Evolutionary conservation across 1,140 invertebrate genomes (phyloP).

Genomic region (Drosophila lini): DNA sequence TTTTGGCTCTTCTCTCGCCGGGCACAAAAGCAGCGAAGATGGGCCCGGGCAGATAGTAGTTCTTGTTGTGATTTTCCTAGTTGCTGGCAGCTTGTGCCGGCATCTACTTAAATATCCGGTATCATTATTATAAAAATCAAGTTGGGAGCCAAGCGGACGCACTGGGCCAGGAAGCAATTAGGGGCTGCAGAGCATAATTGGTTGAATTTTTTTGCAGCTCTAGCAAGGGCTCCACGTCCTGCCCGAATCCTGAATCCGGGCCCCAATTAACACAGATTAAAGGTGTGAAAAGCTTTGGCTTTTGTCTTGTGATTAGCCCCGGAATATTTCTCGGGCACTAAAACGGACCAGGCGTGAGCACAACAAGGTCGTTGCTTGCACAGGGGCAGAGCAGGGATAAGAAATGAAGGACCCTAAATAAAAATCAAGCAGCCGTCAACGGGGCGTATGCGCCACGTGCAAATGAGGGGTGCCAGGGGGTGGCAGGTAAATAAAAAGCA

Average conservation of each 20-base stretch:
- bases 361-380: slow-evolving; percentile 23
- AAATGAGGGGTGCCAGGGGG: slow-evolving; percentile 52
- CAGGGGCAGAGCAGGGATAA: not conserved
- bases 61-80: slow-evolving; percentile 61
- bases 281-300: slow-evolving; percentile 60
- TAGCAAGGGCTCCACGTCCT: not conserved
- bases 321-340: not conserved
- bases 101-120: slow-evolving; percentile 82
- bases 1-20: slow-evolving; percentile 32
- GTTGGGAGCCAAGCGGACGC: slow-evolving; percentile 53
- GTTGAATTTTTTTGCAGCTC: slow-evolving; percentile 59
- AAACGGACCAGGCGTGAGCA: not conserved
- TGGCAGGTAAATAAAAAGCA: slow-evolving; percentile 72
- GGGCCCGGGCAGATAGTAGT: slow-evolving; percentile 57
- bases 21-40: slow-evolving; percentile 52
- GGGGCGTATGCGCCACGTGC: slow-evolving; percentile 60
- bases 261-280: slow-evolving; percentile 49
- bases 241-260: slow-evolving; percentile 6
- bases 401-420: slow-evolving; percentile 63
- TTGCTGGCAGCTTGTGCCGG: slow-evolving; percentile 69
- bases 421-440: slow-evolving; percentile 57
- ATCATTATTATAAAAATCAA: slow-evolving; percentile 81
- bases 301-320: slow-evolving; percentile 48
- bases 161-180: slow-evolving; percentile 76
- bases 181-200: slow-evolving; percentile 73